A percentile compares a stretch with the other conserved stretches of the same genome.
Conservation (phyloP, 2,888 invertebrate genomes). For the Rhagonycha fulva region DNA sequence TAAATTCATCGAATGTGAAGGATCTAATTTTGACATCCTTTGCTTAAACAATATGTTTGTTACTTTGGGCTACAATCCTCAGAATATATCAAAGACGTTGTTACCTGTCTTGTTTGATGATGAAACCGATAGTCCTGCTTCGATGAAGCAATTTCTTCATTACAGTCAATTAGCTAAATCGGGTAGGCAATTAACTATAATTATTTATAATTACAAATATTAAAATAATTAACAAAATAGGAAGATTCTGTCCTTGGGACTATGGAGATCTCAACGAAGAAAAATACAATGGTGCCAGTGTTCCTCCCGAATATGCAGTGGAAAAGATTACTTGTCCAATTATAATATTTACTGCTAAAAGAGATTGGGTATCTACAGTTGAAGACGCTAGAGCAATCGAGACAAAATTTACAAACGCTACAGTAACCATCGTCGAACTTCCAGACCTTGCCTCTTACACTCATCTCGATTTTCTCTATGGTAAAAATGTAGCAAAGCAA, state of each 20-base stretch:
- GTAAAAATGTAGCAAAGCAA: not conserved
- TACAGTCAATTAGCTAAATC: not conserved
- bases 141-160: not conserved
- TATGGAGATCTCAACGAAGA: not conserved
- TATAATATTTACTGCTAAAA: not conserved
- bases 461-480: not conserved
- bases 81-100: not conserved
- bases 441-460: not conserved
- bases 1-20: not conserved
- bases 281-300: not conserved
- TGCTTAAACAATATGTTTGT: not conserved
- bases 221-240: not conserved
- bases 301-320: not conserved
- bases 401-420: not conserved
- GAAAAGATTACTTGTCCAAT: not conserved
- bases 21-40: not conserved
- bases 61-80: not conserved
- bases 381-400: not conserved
- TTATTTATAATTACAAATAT: not conserved
- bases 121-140: not conserved
- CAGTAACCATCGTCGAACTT: not conserved
- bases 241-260: not conserved
- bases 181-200: not conserved
- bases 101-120: not conserved
- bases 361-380: not conserved